Evolutionary conservation across 2,888 invertebrate species (phyloP).

Genomic region (Tyria jacobaeae): DNA sequence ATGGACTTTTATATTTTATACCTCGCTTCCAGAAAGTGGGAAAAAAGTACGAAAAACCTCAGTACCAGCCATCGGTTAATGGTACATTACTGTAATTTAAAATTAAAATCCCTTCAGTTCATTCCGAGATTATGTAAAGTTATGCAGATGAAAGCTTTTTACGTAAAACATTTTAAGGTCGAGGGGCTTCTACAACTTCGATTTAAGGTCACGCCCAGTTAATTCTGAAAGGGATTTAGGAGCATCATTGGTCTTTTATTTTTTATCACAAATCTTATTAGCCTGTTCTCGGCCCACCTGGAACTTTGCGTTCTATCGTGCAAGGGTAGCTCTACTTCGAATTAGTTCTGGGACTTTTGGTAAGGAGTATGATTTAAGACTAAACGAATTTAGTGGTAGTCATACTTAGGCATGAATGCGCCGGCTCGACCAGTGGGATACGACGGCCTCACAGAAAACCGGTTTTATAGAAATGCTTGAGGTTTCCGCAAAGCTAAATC

Average conservation of each 20-base stretch:
- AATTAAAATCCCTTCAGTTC: slow-evolving; percentile 80
- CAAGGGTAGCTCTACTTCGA: not conserved
- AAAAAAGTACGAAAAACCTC: slow-evolving; percentile 51
- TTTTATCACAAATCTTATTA: slow-evolving; percentile 26
- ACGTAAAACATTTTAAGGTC: slow-evolving; percentile 57
- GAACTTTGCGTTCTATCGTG: slow-evolving; percentile 1
- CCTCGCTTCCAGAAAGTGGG: slow-evolving; percentile 25
- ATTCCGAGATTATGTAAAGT: slow-evolving; percentile 80
- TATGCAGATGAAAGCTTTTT: slow-evolving; percentile 77
- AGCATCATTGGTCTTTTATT: slow-evolving; percentile 18
- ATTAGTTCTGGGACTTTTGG: not conserved
- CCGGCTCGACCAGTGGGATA: not conserved
- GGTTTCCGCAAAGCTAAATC: too few species aligned
- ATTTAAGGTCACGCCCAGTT: slow-evolving; percentile 40
- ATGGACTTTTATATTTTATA: not conserved
- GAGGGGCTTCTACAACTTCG: slow-evolving; percentile 37
- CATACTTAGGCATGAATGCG: too few species aligned
- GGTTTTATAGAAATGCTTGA: too few species aligned
- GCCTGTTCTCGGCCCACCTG: slow-evolving; percentile 15
- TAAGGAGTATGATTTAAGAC: not conserved
- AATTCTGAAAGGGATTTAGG: slow-evolving; percentile 41
- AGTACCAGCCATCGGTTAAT: slow-evolving; percentile 50
- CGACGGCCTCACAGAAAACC: too few species aligned
- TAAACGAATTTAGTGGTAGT: too few species aligned
- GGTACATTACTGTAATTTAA: slow-evolving; percentile 72